These are phyloP conservation scores for Tenebrio molitor DNA, from an alignment of 1,140 invertebrate species.

Conservation along the genomic window DNA sequence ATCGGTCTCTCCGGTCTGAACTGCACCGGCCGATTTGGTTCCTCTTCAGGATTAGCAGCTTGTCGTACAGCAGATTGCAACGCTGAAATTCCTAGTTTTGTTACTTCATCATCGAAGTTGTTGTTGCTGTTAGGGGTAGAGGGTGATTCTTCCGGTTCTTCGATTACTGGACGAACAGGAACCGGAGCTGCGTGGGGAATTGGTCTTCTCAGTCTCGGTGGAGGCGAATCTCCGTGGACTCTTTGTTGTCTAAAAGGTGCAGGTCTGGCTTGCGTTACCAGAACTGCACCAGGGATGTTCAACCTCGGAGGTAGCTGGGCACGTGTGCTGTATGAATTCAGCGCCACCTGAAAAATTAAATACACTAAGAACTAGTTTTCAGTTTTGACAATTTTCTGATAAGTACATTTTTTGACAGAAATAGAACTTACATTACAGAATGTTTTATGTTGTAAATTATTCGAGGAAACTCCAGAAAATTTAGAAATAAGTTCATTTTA, in stretches of 20 bases:
- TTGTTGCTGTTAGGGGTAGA: conserved; percentile 50
- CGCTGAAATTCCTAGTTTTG: conserved; percentile 55
- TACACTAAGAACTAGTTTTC: too few species aligned
- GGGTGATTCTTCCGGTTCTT: conserved; percentile 60
- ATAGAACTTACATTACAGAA: too few species aligned
- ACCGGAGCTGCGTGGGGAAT: conserved; percentile 49
- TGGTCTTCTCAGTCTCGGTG: conserved; percentile 22
- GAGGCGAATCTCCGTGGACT: conserved; percentile 22
- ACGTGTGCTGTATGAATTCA: too few species aligned
- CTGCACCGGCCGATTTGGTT: conserved; percentile 62
- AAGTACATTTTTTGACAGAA: too few species aligned
- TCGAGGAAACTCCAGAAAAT: too few species aligned
- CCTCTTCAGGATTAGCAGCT: conserved; percentile 59
- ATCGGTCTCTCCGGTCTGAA: conserved; percentile 71
- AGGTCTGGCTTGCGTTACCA: conserved; percentile 60
- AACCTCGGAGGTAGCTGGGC: conserved; percentile 66
- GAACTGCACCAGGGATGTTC: conserved; percentile 74
- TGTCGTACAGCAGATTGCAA: conserved; percentile 54
- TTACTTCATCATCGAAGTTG: conserved; percentile 61
- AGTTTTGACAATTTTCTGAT: too few species aligned
- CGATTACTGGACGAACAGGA: conserved; percentile 59
- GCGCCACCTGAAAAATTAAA: too few species aligned
- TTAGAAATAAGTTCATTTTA: too few species aligned
- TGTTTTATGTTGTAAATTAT: too few species aligned
- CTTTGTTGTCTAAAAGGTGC: conserved; percentile 40